Conservation (phyloP, 2,113 vertebrate genomes). For the Mellivora capensis region DNA sequence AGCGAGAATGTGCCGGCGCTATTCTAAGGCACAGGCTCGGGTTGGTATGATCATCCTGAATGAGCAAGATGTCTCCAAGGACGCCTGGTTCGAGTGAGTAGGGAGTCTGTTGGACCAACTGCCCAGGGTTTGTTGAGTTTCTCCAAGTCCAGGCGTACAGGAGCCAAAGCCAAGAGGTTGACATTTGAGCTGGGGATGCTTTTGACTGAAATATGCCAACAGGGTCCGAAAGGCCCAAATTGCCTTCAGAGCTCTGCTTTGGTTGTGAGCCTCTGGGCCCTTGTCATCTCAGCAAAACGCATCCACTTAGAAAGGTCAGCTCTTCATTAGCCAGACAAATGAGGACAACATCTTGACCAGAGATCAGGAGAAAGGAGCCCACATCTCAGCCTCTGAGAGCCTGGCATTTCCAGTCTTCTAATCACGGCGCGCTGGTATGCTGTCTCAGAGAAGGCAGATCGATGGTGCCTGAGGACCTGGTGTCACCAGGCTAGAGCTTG, state of each 20-base stretch:
- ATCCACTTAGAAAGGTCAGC: slow-evolving; percentile 70
- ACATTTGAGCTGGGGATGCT: slow-evolving; percentile 45
- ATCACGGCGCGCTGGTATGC: neutral
- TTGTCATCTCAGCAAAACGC: slow-evolving; percentile 56
- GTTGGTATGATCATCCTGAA: neutral
- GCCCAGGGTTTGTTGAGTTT: neutral
- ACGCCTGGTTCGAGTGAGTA: neutral
- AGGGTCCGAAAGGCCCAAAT: slow-evolving; percentile 41
- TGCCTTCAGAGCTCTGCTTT: neutral
- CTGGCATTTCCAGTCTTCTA: slow-evolving; percentile 58
- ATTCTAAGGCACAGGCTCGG: neutral
- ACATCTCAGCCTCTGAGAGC: slow-evolving; percentile 40
- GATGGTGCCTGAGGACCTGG: slow-evolving; percentile 31
- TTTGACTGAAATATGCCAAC: slow-evolving; percentile 43
- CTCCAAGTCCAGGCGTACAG: neutral
- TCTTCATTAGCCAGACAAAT: slow-evolving; percentile 73
- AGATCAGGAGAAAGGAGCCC: neutral
- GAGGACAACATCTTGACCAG: slow-evolving; percentile 68
- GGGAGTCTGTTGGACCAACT: neutral
- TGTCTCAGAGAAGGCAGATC: slow-evolving; percentile 37
- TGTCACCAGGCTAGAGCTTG: slow-evolving; percentile 12
- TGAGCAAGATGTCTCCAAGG: neutral
- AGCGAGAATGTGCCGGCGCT: neutral
- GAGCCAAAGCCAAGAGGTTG: neutral
- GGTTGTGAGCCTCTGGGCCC: slow-evolving; percentile 31